Percentiles rank a stretch among this genome's conserved stretches.
These are phyloP conservation scores for Timema cristinae DNA, from an alignment of 2,888 invertebrate species.

Conservation along the genomic window DNA sequence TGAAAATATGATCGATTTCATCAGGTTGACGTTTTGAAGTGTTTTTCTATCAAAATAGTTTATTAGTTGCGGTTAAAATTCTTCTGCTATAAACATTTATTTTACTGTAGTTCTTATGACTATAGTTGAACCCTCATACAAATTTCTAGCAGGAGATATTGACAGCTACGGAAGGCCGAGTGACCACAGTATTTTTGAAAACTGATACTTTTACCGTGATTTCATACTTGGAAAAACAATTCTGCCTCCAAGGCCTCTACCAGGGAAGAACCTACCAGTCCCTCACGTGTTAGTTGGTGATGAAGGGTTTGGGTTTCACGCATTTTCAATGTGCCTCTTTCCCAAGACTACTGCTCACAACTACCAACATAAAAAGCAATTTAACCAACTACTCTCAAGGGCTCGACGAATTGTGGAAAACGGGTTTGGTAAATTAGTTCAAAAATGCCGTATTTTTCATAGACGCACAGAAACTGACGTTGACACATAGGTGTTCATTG, in stretches of 20 bases:
- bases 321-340: constrained; percentile 27
- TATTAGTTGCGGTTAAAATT: too few species aligned
- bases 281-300: constrained; percentile 31
- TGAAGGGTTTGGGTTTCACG: constrained; percentile 29
- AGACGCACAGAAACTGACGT: background rate
- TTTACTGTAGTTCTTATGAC: too few species aligned
- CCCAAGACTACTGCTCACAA: constrained; percentile 22
- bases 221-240: constrained; percentile 23
- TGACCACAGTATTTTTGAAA: constrained; percentile 13
- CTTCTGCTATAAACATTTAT: too few species aligned
- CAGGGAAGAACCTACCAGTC: constrained; percentile 20
- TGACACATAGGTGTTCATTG: background rate
- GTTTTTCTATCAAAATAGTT: too few species aligned
- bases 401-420: constrained; percentile 30
- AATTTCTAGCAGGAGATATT: constrained; percentile 3
- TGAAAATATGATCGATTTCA: too few species aligned
- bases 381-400: constrained; percentile 29
- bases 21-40: too few species aligned
- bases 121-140: background rate
- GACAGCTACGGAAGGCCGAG: background rate
- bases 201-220: constrained; percentile 25
- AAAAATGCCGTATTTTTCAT: background rate
- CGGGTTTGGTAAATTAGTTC: constrained; percentile 26
- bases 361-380: constrained; percentile 22
- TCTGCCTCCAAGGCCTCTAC: constrained; percentile 20